Percentiles rank a stretch among this genome's conserved stretches.
Evolutionary conservation across 1,140 invertebrate species (phyloP).

Genomic region (Coptotermes formosanus): DNA sequence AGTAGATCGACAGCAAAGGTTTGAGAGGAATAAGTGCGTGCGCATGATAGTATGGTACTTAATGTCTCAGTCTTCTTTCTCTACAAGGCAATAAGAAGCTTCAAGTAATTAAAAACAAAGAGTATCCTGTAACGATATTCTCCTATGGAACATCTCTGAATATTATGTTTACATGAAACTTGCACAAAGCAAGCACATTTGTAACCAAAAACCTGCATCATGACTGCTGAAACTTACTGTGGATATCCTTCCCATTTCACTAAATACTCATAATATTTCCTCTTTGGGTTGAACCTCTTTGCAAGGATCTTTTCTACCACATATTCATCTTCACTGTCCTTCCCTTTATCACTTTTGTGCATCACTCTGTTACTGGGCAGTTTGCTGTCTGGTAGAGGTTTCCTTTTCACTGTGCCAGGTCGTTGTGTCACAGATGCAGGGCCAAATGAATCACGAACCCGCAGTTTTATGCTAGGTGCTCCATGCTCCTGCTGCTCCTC

Average conservation of each 20-base stretch:
- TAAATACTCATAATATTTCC: conserved; percentile 73
- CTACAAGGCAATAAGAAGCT: too few relatives aligned
- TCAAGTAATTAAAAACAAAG: too few relatives aligned
- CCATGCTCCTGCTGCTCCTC: neutral
- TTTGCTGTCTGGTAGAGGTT: conserved; percentile 21
- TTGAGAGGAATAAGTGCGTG: too few relatives aligned
- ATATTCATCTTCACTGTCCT: conserved; percentile 54
- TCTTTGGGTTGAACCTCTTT: conserved; percentile 74
- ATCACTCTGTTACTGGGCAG: neutral
- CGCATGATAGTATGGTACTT: too few relatives aligned
- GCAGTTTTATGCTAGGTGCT: neutral
- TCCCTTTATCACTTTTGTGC: neutral
- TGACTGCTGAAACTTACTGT: conserved; percentile 66
- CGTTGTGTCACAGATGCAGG: neutral
- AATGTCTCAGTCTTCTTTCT: too few relatives aligned
- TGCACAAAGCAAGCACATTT: conserved; percentile 44
- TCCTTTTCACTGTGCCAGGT: neutral
- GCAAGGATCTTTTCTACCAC: conserved; percentile 76
- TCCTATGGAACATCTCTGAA: too few relatives aligned
- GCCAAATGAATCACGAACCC: neutral
- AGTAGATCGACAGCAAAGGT: too few relatives aligned
- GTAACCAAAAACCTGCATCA: conserved; percentile 45
- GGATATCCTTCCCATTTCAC: conserved; percentile 79
- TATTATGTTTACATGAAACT: too few relatives aligned
- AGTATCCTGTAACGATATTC: too few relatives aligned